Evolutionary conservation across 2,888 invertebrate genomes (phyloP), one percentile per base, ranked within the genome.

Genomic region (Zelleria hepariella): DNA sequence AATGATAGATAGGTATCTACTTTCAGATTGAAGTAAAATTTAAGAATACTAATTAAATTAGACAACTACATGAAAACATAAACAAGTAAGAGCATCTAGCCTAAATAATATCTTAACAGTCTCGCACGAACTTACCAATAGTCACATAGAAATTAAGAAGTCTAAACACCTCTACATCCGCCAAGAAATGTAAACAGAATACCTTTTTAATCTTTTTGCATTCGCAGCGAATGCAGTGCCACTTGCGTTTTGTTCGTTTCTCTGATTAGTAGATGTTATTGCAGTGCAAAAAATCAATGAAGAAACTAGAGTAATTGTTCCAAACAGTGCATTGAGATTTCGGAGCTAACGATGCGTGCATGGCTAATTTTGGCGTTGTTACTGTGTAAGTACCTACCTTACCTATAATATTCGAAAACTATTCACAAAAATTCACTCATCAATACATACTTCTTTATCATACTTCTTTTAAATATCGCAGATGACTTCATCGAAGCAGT

Each of bases 311-410:
- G 32, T 58, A 49, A 48, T 21, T 58, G 48, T 58, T 54, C 25
- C 18, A 18, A n/a, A 48, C 15, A 57, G 18, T 48, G 24, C 5
- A 23, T 8, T 7, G 5, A 57, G 27, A 42, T 42, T 42, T 42
- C 3, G 32, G 32, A 15, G 61, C 64, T 57, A 64, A 73, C 72
- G 69, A 87, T 87, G 87, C 77, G 82, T 58, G 80, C 72, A 71
- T 68, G 85, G 65, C 72, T 87, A 62, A 64, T 85, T 62, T 69
- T 86, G 63, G 82, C 83, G 6, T 73, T 87, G 61, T 68, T 87
- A 58, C 75, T 87, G 47, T 87, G 87, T 87, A 75, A 82, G 85
- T 79, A 42, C 15, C n/a, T 15, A 10, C 15, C 15, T 42, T 42
- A 10, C 15, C 32, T 15, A 15, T 1, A 42, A 52, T 52, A 60